Evolutionary conservation across 92 coral and sea anemone genomes (phyloP).

Genomic region (Montipora capitata): DNA sequence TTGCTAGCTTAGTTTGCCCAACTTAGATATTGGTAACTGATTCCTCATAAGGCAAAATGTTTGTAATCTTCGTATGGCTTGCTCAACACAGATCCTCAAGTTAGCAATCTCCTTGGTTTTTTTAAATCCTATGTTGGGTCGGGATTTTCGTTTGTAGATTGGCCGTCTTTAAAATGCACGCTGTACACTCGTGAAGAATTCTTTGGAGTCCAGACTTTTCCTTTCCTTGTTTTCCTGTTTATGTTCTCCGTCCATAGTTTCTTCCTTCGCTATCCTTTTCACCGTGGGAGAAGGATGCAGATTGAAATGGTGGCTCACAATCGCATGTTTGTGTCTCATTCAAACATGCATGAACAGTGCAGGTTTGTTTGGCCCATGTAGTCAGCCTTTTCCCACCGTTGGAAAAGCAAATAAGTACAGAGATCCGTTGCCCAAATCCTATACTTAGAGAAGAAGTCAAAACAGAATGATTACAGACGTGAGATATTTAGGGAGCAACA

Average conservation of each 20-base stretch:
- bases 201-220: not conserved
- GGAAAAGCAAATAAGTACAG: conserved; percentile 47
- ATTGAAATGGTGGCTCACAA: conserved; percentile 68
- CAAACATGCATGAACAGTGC: conserved; percentile 23
- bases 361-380: conserved; percentile 44
- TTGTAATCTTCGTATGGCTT: conserved; percentile 39
- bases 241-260: conserved; percentile 18
- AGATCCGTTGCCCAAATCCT: conserved; percentile 29
- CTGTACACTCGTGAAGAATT: too few species aligned
- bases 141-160: too few species aligned
- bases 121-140: too few species aligned
- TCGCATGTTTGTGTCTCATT: conserved; percentile 43
- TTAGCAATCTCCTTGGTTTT: conserved; percentile 28
- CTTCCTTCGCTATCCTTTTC: conserved; percentile 29
- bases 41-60: conserved; percentile 51
- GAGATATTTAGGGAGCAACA: too few species aligned
- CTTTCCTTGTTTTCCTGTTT: conserved; percentile 30
- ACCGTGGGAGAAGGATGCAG: conserved; percentile 64
- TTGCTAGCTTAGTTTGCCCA: conserved; percentile 49
- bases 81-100: conserved; percentile 41
- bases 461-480: too few species aligned
- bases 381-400: conserved; percentile 55
- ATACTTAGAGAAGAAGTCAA: conserved; percentile 1
- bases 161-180: too few species aligned
- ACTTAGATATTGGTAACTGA: conserved; percentile 66